Conservation (phyloP, 2,888 invertebrate genomes). For the Agrotis ipsilon region DNA sequence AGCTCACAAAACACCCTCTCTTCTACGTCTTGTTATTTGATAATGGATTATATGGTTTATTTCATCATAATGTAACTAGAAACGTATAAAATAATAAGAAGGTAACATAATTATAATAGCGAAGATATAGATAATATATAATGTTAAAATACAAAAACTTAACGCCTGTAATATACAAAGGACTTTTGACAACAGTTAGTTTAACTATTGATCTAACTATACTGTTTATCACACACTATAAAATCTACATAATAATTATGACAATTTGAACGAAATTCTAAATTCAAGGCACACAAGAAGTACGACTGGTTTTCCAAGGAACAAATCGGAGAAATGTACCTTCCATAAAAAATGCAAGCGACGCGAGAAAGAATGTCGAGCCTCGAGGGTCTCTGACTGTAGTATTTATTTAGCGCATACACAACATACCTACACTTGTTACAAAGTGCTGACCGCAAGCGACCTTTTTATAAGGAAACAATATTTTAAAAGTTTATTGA, state of each 20-base stretch:
- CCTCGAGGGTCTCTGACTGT: slow-evolving; percentile 46
- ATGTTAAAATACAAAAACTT: no score
- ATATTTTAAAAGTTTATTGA: background rate
- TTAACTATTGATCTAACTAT: no score
- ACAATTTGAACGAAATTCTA: background rate
- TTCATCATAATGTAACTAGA: background rate
- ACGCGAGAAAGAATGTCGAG: slow-evolving; percentile 49
- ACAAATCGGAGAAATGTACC: slow-evolving; percentile 42
- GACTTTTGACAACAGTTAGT: no score
- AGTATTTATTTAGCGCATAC: slow-evolving; percentile 50
- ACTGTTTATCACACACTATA: background rate
- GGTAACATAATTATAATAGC: background rate
- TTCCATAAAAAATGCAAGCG: slow-evolving; percentile 40
- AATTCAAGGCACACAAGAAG: slow-evolving; percentile 1
- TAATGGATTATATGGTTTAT: background rate
- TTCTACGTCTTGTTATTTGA: background rate
- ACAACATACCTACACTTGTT: slow-evolving; percentile 8
- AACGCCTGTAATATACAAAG: no score
- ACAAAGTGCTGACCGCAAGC: slow-evolving; percentile 2
- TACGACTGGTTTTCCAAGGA: slow-evolving; percentile 31
- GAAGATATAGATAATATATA: background rate
- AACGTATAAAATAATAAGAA: no score
- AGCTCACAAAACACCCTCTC: no score
- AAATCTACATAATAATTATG: background rate
- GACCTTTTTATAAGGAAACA: slow-evolving; percentile 36